A percentile compares a stretch with the other conserved stretches of the same genome.
phyloP scores from a whole-genome alignment of 1,140 invertebrate species.

The Neomicropteryx cornuta region DNA sequence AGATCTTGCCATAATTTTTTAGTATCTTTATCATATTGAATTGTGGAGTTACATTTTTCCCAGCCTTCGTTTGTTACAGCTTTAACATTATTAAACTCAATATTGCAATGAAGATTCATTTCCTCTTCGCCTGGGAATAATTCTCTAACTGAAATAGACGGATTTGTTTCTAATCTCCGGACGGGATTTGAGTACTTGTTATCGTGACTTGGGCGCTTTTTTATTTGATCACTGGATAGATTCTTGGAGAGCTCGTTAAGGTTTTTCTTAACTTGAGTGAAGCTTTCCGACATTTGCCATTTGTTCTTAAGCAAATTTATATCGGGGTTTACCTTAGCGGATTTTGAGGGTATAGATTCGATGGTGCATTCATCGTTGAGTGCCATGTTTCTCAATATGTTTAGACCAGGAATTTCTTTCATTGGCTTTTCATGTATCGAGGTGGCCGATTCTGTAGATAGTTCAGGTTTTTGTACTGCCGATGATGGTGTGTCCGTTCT shows the following conservation, averaged over 20 bases:
- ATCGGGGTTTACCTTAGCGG: conserved; percentile 28
- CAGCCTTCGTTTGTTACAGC: conserved; percentile 64
- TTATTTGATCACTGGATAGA: conserved; percentile 23
- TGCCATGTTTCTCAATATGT: conserved; percentile 27
- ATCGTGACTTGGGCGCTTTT: conserved; percentile 23
- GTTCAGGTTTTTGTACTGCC: conserved; percentile 13
- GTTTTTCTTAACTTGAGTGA: conserved; percentile 37
- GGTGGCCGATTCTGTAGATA: conserved; percentile 21
- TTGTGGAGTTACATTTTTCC: conserved; percentile 65
- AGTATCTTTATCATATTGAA: conserved; percentile 73
- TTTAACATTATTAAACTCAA: conserved; percentile 56
- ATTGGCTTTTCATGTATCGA: conserved; percentile 20
- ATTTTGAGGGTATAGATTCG: conserved; percentile 28
- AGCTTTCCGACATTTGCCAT: conserved; percentile 38
- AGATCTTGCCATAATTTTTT: conserved; percentile 68
- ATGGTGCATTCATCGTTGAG: conserved; percentile 38
- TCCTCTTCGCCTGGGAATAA: conserved; percentile 70
- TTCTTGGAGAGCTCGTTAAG: conserved; percentile 35
- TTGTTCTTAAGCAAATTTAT: conserved; percentile 36
- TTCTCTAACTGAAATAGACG: conserved; percentile 67
- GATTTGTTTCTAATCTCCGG: conserved; percentile 54
- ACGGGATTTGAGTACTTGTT: conserved; percentile 35
- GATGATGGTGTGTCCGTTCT: conserved; percentile 21
- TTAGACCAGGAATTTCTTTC: conserved; percentile 10
- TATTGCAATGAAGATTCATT: conserved; percentile 60